Percentiles rank a stretch among this genome's conserved stretches.
Conservation (phyloP, 2,113 vertebrate genomes). For the Rhabdomys dilectus region DNA sequence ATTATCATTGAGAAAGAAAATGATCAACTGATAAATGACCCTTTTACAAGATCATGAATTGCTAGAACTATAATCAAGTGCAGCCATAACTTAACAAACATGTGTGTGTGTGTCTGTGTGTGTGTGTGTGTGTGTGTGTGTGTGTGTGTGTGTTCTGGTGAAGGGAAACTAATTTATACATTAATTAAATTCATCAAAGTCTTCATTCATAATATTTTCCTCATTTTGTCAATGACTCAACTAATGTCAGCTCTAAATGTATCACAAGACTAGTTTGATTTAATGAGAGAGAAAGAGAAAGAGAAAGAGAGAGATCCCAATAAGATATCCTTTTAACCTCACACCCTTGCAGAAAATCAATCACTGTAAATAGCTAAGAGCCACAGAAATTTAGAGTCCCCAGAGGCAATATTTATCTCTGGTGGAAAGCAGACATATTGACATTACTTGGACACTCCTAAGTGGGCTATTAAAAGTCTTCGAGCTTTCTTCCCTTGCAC, state of each 20-base stretch:
- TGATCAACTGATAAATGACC: slow-evolving; percentile 6
- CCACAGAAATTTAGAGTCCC: background rate
- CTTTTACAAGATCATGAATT: background rate
- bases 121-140: background rate
- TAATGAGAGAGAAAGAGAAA: background rate
- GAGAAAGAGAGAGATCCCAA: background rate
- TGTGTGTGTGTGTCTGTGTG: background rate
- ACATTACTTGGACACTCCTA: background rate
- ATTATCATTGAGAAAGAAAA: background rate
- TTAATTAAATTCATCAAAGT: slow-evolving; percentile 30
- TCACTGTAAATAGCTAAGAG: background rate
- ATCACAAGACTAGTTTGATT: slow-evolving; percentile 21
- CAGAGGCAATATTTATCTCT: background rate
- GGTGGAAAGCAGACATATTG: slow-evolving; percentile 17
- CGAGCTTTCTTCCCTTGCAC: background rate
- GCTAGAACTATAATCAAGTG: slow-evolving; percentile 29
- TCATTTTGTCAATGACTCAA: slow-evolving; percentile 13
- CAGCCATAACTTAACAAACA: slow-evolving; percentile 13
- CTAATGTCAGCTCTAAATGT: background rate
- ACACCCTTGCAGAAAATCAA: background rate
- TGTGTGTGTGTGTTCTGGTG: background rate
- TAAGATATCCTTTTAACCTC: background rate
- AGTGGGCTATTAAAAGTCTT: background rate
- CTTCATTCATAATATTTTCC: slow-evolving; percentile 33
- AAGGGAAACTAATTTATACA: slow-evolving; percentile 28